phyloP scores from a whole-genome alignment of 1,140 invertebrate genomes.

The Aphaenogaster rudis region DNA sequence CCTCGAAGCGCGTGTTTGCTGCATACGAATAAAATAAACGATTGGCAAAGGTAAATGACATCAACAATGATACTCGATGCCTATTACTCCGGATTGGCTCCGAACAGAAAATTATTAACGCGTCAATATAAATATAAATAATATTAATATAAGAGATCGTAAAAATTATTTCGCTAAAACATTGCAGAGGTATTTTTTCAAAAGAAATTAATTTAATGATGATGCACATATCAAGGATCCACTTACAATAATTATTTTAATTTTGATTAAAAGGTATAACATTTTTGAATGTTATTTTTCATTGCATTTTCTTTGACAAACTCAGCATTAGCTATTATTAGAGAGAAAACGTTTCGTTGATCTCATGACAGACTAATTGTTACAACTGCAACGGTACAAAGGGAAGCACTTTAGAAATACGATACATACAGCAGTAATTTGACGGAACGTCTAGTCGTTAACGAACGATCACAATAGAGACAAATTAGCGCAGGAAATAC shows the following conservation, averaged over 20 bases:
- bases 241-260: neutral
- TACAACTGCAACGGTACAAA: conserved; percentile 25
- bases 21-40: conserved; percentile 45
- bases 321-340: neutral
- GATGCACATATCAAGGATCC: neutral
- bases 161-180: neutral
- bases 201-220: neutral
- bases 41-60: conserved; percentile 1
- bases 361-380: conserved; percentile 48
- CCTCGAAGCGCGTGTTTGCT: neutral
- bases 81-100: neutral
- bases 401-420: conserved; percentile 50
- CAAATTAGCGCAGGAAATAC: conserved; percentile 62
- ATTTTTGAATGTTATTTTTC: neutral
- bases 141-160: neutral
- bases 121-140: too few relatives aligned
- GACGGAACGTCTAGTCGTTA: conserved; percentile 53
- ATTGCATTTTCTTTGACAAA: conserved; percentile 5
- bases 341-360: conserved; percentile 29
- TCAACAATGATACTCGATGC: neutral
- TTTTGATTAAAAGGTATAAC: neutral
- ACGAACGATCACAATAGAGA: conserved; percentile 63
- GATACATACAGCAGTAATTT: conserved; percentile 62
- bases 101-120: neutral
- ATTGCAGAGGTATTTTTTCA: neutral